Evolutionary conservation across 2,888 invertebrate genomes (phyloP), one percentile per base, ranked within the genome.

Genomic region (Cheilosia variabilis): DNA sequence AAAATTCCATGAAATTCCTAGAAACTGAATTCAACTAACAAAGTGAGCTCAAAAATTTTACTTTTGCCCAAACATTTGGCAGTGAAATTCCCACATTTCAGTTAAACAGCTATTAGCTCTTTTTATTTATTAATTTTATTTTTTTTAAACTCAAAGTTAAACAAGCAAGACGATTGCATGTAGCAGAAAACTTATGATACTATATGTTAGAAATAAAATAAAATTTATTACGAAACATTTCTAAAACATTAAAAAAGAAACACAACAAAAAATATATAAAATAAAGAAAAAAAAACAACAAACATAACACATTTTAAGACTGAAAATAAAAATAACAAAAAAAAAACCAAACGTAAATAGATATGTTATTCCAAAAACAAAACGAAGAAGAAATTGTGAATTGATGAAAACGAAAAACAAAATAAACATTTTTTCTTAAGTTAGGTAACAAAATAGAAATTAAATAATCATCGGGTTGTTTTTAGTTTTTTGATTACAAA

Each of bases 281-380:
- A 63, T n/a, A 27, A 55, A 31, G 13, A 31, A 57, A 27, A 68
- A 45, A 60, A 47, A 58, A 45, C 65, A 62, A 81, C 65, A 62
- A 81, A 69, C 57, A 79, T 68, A 73, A 62, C 69, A 81, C 81
- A 81, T 81, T 76, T 84, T 81, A 86, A 86, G 86, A 86, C 86
- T 86, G 86, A 86, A 86, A 72, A 77, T 57, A 79, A 71, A 71
- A 77, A 53, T 3, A 79, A 72, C 45, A 62, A 53, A 27, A 19
- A 13, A 66, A 53, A 27, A 47, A 60, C 17, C 60, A 27, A 57
- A 71, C 34, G 52, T 37, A 37, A 37, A 37, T 37, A 37, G 37
- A 37, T 37, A 37, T 37, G 37, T 37, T 37, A 37, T 37, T 37
- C 31, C 41, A 66, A 60, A 27, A 47, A 65, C 24, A 60, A 37